A percentile compares a stretch with the other conserved stretches of the same genome.
Evolutionary conservation across 1,140 invertebrate species (phyloP).

Genomic region (Oryctes rhinoceros): DNA sequence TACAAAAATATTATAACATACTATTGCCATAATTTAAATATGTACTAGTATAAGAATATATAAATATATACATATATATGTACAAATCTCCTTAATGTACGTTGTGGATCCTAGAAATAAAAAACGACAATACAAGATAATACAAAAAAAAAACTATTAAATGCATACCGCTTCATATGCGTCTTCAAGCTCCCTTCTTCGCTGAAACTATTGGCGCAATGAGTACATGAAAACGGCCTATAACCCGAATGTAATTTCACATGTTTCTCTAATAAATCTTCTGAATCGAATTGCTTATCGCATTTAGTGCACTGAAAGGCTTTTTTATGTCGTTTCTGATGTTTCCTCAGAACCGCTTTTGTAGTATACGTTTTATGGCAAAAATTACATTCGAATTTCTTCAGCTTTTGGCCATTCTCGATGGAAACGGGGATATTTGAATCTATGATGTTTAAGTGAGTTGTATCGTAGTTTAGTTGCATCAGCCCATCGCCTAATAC

Average conservation of each 20-base stretch:
- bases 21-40: slow-evolving; percentile 25
- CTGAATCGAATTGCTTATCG: slow-evolving; percentile 64
- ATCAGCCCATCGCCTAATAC: slow-evolving; percentile 25
- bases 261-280: slow-evolving; percentile 73
- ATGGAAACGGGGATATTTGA: neutral
- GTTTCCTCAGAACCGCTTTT: slow-evolving; percentile 55
- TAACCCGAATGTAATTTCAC: slow-evolving; percentile 77
- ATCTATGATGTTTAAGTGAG: neutral
- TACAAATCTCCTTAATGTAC: slow-evolving; percentile 3
- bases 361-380: slow-evolving; percentile 55
- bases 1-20: slow-evolving; percentile 28
- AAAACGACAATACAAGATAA: neutral
- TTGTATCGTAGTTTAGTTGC: neutral
- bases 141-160: neutral
- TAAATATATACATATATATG: neutral
- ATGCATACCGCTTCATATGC: slow-evolving; percentile 56
- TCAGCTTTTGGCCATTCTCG: neutral
- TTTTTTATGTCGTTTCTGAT: slow-evolving; percentile 51
- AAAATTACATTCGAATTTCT: slow-evolving; percentile 54
- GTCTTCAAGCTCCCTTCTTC: slow-evolving; percentile 53
- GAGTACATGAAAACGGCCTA: slow-evolving; percentile 68
- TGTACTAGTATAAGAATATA: neutral
- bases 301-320: slow-evolving; percentile 63
- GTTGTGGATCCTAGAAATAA: slow-evolving; percentile 21
- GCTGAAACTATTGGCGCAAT: slow-evolving; percentile 64